Evolutionary conservation across 1,140 invertebrate genomes (phyloP).

Genomic region (Ditylenchus dipsaci): DNA sequence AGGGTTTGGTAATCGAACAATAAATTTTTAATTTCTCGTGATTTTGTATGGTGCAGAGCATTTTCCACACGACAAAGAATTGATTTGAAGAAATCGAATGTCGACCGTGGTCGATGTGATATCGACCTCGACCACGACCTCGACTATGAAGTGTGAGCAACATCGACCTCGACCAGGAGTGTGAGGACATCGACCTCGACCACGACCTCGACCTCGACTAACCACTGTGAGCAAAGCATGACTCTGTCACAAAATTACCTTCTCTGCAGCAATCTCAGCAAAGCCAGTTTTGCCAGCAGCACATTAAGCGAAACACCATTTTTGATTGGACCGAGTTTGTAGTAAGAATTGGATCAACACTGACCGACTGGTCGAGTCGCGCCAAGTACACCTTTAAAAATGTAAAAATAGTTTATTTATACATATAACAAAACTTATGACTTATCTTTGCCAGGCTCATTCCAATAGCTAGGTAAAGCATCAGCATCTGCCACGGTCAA

Average conservation of each 20-base stretch:
- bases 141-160: too few species aligned
- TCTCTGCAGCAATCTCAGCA: slow-evolving; percentile 33
- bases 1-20: too few species aligned
- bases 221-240: too few species aligned
- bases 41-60: too few species aligned
- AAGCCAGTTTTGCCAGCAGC: slow-evolving; percentile 44
- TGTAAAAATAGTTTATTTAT: not conserved
- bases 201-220: too few species aligned
- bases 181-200: too few species aligned
- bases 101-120: too few species aligned
- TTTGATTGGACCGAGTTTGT: slow-evolving; percentile 27
- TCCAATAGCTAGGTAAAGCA: slow-evolving; percentile 53
- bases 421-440: not conserved
- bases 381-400: slow-evolving; percentile 39
- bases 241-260: slow-evolving; percentile 11
- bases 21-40: too few species aligned
- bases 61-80: too few species aligned
- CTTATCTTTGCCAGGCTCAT: slow-evolving; percentile 35
- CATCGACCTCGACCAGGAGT: too few species aligned
- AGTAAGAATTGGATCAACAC: slow-evolving; percentile 42
- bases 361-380: slow-evolving; percentile 39
- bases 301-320: slow-evolving; percentile 31
- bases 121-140: too few species aligned
- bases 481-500: slow-evolving; percentile 44
- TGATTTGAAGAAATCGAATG: too few species aligned